Base-by-base conservation (phyloP, 53 echinoderm and acorn worm genomes). In the Pentamera pediparva region DNA sequence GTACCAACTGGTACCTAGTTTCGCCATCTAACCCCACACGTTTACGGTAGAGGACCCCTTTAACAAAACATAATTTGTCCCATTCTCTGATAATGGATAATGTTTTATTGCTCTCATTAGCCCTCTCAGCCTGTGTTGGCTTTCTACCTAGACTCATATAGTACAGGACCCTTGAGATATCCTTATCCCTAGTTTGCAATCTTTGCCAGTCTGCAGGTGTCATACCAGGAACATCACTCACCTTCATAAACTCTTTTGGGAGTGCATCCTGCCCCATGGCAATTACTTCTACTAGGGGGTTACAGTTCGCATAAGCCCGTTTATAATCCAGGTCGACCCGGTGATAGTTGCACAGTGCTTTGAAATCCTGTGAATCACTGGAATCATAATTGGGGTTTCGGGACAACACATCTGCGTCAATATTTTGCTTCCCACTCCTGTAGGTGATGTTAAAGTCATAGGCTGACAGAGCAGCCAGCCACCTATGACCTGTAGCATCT, bases 401-500 rank as follows among this genome's bases (percentile, higher is more conserved):
- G 28, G 69, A 76, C 11, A 86, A 58, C 1, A 51, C 58, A 35
- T 86, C 86, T 18, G 81, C 86, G 77, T 86, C 65, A 19, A 17
- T n/a, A 39, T 64, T 64, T 21, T 64, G 20, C 5, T 39, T 18
- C 6, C 81, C 86, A 1, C 81, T 48, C 13, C 86, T 53, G 36
- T 81, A 76, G 13, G 29, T 2, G 1, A 81, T 49, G 10, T 37
- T 47, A 29, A 69, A 67, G 43, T 69, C 54, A 61, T 59, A 65
- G 3, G 54, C 67, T 3, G 61, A 33, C 18, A 81, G 41, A 2
- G 61, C 64, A 18, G 86, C 86, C 4, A 86, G 52, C 81, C 86
- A 86, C 6, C 75, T 52, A 29, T 80, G 75, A 12, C 85, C 80
- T 28, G 85, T 80, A 24, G 86, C 80, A 37, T 64, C 70, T 9